These are phyloP conservation scores for Coracopsis vasa DNA, from an alignment of 2,113 vertebrate genomes.

Conservation along the genomic window DNA sequence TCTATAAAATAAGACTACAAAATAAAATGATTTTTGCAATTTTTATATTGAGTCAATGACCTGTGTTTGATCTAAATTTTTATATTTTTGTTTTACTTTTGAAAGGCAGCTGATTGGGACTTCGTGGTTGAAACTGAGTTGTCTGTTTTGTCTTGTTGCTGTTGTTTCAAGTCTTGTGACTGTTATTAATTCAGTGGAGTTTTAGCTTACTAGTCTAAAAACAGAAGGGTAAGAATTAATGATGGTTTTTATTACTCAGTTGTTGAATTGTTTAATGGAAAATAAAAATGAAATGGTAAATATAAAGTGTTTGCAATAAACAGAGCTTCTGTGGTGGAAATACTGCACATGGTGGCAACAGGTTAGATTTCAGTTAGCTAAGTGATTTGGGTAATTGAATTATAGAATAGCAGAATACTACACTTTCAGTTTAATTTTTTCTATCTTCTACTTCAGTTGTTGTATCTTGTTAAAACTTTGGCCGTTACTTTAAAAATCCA, in stretches of 20 bases:
- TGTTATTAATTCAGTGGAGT: not conserved
- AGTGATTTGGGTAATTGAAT: not conserved
- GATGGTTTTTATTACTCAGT: not conserved
- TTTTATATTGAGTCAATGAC: not conserved
- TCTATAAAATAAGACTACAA: not conserved
- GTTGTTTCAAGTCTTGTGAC: not conserved
- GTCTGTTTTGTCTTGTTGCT: not conserved
- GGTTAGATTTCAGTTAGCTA: not conserved
- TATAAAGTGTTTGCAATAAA: not conserved
- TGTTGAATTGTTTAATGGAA: not conserved
- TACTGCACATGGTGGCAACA: not conserved
- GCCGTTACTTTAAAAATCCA: not conserved
- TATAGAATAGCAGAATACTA: not conserved
- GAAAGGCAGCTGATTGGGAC: not conserved
- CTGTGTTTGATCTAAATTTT: not conserved
- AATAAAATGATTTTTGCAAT: not conserved
- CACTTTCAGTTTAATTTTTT: not conserved
- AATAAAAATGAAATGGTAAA: not conserved
- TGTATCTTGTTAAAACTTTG: not conserved
- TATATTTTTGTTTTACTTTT: not conserved
- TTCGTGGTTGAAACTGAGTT: not conserved
- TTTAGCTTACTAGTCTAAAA: not conserved
- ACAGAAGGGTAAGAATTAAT: not conserved
- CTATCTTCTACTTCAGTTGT: not conserved
- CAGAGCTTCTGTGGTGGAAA: not conserved